A percentile compares a stretch with the other conserved stretches of the same genome.
Evolutionary conservation across 2,113 vertebrate species (phyloP).

Genomic region (Phocoena sinus): DNA sequence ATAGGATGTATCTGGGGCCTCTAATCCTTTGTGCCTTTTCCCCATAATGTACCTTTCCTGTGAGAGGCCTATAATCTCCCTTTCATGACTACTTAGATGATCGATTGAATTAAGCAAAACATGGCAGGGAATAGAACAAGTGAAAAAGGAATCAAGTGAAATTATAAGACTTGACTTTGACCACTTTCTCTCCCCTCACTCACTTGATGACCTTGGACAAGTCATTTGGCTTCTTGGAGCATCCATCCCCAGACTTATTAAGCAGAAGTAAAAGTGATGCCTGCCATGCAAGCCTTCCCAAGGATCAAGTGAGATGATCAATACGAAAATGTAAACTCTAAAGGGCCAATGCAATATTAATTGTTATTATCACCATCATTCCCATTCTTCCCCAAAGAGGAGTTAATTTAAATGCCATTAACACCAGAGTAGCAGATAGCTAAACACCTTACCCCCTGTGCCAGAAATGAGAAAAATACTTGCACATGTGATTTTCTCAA

Average conservation of each 20-base stretch:
- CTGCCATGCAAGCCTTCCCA: not conserved
- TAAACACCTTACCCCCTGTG: not conserved
- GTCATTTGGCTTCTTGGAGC: not conserved
- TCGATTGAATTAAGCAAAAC: not conserved
- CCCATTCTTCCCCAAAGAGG: not conserved
- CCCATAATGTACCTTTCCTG: not conserved
- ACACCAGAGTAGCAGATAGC: not conserved
- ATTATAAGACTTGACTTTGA: not conserved
- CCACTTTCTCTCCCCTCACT: not conserved
- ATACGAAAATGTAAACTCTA: not conserved
- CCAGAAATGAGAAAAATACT: not conserved
- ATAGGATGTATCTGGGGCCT: not conserved
- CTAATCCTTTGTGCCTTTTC: not conserved
- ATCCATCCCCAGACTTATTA: not conserved
- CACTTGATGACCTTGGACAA: not conserved
- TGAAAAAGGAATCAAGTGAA: not conserved
- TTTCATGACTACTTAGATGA: not conserved
- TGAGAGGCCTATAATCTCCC: not conserved
- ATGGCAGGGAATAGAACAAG: not conserved
- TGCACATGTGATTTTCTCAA: not conserved
- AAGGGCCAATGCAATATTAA: not conserved
- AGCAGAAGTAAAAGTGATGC: not conserved
- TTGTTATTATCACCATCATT: not conserved
- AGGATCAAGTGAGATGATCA: not conserved
- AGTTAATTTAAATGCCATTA: not conserved